Evolutionary conservation across 2,888 invertebrate species (phyloP), one percentile per base, ranked within the genome.

Genomic region (Lasioglossum pauxillum): DNA sequence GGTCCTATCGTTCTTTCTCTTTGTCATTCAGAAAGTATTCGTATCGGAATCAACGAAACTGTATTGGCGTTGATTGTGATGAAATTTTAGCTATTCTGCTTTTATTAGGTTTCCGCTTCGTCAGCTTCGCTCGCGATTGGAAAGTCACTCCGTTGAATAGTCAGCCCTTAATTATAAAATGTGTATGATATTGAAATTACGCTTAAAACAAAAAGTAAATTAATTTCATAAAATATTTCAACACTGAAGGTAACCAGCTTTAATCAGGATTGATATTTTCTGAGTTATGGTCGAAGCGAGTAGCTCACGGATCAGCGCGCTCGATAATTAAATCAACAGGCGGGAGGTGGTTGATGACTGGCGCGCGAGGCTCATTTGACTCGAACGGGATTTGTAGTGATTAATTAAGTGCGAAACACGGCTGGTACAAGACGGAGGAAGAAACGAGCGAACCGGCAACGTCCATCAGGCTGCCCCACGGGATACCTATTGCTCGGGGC

Each of bases 381-480:
- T 79, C 38, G 78, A 69, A 60, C 78, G 77, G 86, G 86, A 87
- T 87, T 87, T 86, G 87, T 86, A 86, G 83, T 81, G 87, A 87
- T 87, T 87, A 87, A 87, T 87, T 84, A 84, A 81, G 85, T 64
- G 82, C 82, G 86, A 84, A 82, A 86, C 80, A 82, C 88, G 88
- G 80, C 86, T 79, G 80, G 86, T 84, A 84, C 86, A 60, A 88
- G 86, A 79, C 82, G 87, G 73, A 88, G 89, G 78, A 87, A 88
- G 83, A 87, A 88, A 87, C 69, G 88, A 87, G 85, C 85, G 87
- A 19, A 35, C 89, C 85, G 88, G 88, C 90, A 35, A 35, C 64
- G 92, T 92, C 92, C 91, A 91, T 93, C 93, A 91, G 89, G 89
- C 87, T 81, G 78, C 89, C 92, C 91, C 90, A 83, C 86, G 90